Base-by-base conservation (phyloP, 1,140 invertebrate species). In the Zaprionus taronus region DNA sequence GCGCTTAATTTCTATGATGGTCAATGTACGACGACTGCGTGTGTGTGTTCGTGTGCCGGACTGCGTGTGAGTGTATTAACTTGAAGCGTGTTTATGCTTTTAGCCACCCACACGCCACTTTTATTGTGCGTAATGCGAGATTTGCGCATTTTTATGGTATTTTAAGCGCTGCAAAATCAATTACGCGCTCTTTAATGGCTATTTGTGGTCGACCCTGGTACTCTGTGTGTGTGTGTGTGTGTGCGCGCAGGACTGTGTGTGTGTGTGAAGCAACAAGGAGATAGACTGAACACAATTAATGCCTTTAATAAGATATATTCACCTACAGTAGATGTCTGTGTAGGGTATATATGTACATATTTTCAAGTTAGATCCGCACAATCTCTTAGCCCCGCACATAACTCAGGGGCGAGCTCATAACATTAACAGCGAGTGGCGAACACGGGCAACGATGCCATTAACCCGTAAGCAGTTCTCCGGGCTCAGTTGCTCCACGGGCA, bases 91-190 rank as follows among this genome's bases (percentile, higher is more conserved):
- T 66, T 66, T 57, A 61, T 69, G 65, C 66, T 63, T 80, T 73
- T 62, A 72, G 72, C 41, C 55, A 36, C 63, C 24, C 28, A 51
- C 31, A 62, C 28, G 60, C 38, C 20, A 17, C 60, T 66, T 84
- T 82, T 82, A 67, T 81, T 81, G 70, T 65, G 47, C 66, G 60
- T 81, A 81, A 75, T 81, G 66, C 51, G 66, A 72, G 78, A 84
- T 80, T 84, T 81, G 71, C 77, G 55, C 70, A 81, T 78, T 84
- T 84, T 84, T 79, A 84, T 81, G 81, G 74, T 64, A 69, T 72
- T 81, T 85, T 81, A 78, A 84, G 79, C 64, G 72, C 78, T 85
- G 66, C 55, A 74, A 81, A 84, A 84, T 84, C 74, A 85, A 81
- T 84, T 84, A 79, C 67, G 60, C 57, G 24, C 63, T 44, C 60